These are phyloP conservation scores for Rosalia funebris DNA, from an alignment of 2,888 invertebrate species.

Conservation along the genomic window DNA sequence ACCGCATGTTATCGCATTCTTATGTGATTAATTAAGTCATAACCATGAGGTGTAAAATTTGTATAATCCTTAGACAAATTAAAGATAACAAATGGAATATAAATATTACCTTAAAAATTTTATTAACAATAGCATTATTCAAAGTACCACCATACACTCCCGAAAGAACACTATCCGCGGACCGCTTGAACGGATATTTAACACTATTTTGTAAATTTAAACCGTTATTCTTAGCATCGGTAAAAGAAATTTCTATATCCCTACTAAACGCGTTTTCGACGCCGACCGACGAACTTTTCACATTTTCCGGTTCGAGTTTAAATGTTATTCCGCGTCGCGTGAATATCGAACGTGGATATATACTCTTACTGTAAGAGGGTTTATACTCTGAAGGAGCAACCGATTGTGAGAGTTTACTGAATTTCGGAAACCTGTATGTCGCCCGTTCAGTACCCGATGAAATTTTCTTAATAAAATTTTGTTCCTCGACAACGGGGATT, in stretches of 20 bases:
- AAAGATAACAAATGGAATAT: neutral
- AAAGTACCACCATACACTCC: conserved; percentile 23
- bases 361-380: conserved; percentile 39
- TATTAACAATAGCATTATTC: conserved; percentile 9
- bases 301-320: conserved; percentile 16
- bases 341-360: conserved; percentile 40
- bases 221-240: neutral
- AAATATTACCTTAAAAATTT: conserved; percentile 19
- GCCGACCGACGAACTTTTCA: conserved; percentile 4
- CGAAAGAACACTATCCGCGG: conserved; percentile 15
- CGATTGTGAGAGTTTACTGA: conserved; percentile 44
- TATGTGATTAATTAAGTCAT: no score
- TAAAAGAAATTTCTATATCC: conserved; percentile 16
- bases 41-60: no score
- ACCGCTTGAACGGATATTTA: neutral
- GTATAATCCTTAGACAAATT: no score
- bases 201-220: neutral
- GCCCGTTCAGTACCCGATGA: conserved; percentile 25
- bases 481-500: conserved; percentile 18
- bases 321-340: conserved; percentile 19
- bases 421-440: conserved; percentile 37
- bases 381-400: conserved; percentile 48
- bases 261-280: conserved; percentile 8
- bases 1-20: no score
- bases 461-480: conserved; percentile 23